Percentiles rank a stretch among this genome's conserved stretches.
These are phyloP conservation scores for Phenacoccus solenopsis DNA, from an alignment of 1,140 invertebrate genomes.

Conservation along the genomic window DNA sequence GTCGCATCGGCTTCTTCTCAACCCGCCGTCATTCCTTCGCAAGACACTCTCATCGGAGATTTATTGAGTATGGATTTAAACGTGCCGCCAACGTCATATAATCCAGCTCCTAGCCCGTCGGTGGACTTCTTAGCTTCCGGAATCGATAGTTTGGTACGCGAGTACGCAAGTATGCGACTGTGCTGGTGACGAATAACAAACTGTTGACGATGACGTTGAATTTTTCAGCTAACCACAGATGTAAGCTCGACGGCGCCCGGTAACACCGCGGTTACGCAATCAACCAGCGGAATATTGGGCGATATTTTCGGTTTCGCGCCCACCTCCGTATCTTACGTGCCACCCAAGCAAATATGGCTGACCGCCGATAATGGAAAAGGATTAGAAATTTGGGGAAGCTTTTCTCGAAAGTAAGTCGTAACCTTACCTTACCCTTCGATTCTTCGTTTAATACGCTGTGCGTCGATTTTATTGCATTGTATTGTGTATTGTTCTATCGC, in stretches of 20 bases:
- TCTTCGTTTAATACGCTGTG: too few relatives aligned
- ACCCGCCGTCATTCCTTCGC: conserved; percentile 60
- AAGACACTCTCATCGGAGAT: conserved; percentile 94
- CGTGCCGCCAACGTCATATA: conserved; percentile 39
- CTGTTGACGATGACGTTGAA: too few relatives aligned
- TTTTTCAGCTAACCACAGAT: too few relatives aligned
- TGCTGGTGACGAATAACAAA: too few relatives aligned
- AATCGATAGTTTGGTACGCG: conserved; percentile 63
- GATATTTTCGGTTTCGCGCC: conserved; percentile 78
- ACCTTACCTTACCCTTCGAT: too few relatives aligned
- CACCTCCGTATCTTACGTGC: conserved; percentile 50
- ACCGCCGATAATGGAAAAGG: conserved; percentile 93
- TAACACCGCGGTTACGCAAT: conserved; percentile 33
- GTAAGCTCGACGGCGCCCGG: conserved; percentile 27
- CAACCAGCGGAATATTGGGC: conserved; percentile 56
- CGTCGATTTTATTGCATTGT: conserved; percentile 1
- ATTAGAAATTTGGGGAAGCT: conserved; percentile 94
- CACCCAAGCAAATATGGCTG: conserved; percentile 83
- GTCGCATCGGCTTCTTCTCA: conserved; percentile 30
- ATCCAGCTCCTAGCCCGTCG: conserved; percentile 32
- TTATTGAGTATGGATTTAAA: conserved; percentile 91
- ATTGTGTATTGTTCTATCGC: conserved; percentile 25
- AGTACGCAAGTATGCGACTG: neutral
- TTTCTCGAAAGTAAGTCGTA: conserved; percentile 50
- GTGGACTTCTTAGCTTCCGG: conserved; percentile 67